phyloP scores from a whole-genome alignment of 1,140 invertebrate genomes.

The Anoplophora glabripennis region DNA sequence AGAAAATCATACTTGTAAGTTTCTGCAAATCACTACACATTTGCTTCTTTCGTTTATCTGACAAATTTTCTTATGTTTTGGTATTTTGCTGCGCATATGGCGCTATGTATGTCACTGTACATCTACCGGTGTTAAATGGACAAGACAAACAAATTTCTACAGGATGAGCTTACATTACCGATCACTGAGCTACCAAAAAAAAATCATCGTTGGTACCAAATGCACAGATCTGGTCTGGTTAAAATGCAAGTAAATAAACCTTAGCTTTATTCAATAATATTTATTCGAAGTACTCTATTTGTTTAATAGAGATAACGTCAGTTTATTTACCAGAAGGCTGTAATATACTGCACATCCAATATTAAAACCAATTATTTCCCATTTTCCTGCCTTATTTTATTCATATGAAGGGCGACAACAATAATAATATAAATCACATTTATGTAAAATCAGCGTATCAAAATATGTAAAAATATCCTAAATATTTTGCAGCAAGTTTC shows the following conservation, averaged over 20 bases:
- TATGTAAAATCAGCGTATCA: too few species aligned
- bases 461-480: too few species aligned
- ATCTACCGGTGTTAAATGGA: background rate
- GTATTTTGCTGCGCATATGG: background rate
- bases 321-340: too few species aligned
- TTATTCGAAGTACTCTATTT: background rate
- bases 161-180: background rate
- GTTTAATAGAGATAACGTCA: background rate
- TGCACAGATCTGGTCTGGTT: background rate
- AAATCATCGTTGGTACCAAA: too few species aligned
- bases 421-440: too few species aligned
- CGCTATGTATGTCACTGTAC: background rate
- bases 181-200: too few species aligned
- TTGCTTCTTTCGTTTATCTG: background rate
- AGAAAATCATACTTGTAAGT: conserved; percentile 29
- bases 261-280: background rate
- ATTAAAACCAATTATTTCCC: too few species aligned
- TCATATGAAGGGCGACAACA: too few species aligned
- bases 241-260: background rate
- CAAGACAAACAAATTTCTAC: background rate
- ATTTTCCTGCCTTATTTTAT: too few species aligned
- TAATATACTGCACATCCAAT: too few species aligned
- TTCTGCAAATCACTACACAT: conserved; percentile 1
- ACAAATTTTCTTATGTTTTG: background rate
- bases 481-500: too few species aligned